Conservation (phyloP, 2,888 invertebrate species). For the Acleris literana region DNA sequence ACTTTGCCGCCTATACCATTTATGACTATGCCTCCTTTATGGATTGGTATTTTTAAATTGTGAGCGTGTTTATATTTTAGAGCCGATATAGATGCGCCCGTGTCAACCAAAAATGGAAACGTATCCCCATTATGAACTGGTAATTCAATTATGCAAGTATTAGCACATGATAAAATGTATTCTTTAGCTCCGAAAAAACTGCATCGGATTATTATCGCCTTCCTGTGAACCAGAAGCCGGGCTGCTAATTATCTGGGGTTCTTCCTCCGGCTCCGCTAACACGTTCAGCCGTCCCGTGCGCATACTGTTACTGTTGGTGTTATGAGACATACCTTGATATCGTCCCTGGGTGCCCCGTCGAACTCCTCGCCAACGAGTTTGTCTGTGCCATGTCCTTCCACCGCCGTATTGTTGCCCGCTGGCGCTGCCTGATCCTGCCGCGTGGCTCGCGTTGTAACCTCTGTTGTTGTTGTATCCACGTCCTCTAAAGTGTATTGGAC, state of each 20-base stretch:
- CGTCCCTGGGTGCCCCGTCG: not conserved
- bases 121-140: not conserved
- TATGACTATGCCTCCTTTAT: slow-evolving; percentile 13
- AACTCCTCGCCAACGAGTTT: slow-evolving; percentile 1
- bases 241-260: slow-evolving; percentile 14
- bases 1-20: slow-evolving; percentile 35
- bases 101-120: not conserved
- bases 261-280: slow-evolving; percentile 1
- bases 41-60: slow-evolving; percentile 16
- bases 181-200: slow-evolving; percentile 36
- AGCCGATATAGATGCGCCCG: slow-evolving; percentile 28
- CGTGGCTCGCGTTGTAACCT: slow-evolving; percentile 1
- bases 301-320: slow-evolving; percentile 1
- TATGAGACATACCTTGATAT: slow-evolving; percentile 2
- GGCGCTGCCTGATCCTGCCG: not conserved
- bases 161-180: slow-evolving; percentile 20
- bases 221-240: slow-evolving; percentile 1
- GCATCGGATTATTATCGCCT: slow-evolving; percentile 2
- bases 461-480: not conserved
- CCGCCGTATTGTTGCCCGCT: slow-evolving; percentile 1
- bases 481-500: slow-evolving; percentile 1
- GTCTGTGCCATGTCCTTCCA: not conserved
- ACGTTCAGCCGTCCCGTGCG: slow-evolving; percentile 1
- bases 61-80: slow-evolving; percentile 23
- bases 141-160: not conserved